Evolutionary conservation across 2,797 vertebrate genomes (phyloP), one percentile per base, ranked within the genome.

Genomic region (Anas capensis): DNA sequence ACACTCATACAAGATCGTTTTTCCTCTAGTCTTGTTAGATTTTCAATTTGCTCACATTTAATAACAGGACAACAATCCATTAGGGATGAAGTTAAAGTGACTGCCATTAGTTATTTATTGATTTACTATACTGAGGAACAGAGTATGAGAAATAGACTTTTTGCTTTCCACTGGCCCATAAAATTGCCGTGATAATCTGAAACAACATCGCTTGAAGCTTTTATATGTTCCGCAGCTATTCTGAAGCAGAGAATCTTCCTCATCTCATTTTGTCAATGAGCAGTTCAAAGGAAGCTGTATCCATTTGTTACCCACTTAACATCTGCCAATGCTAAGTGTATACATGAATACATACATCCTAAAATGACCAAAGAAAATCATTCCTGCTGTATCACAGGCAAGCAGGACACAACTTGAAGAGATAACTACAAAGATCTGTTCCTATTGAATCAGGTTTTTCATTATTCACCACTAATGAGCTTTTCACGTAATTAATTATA

Each of bases 31-130:
- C 58, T 17, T 15, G 65, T 26, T 64, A 44, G 66, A 27, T 75
- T 38, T 84, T 75, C 78, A 48, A 15, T 76, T 46, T 73, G 51
- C 65, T 4, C 69, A 18, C 34, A 1, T 68, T 90, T 92, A 77
- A 68, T 53, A 53, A 53, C 24, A 65, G 57, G 62, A 60, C 60
- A 69, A 60, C 58, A 79, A 86, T 77, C 53, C 88, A 53, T 65
- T 42, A 78, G 57, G 33, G 40, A 51, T 10, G 11, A 58, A 77
- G 34, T 53, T 69, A 51, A 85, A 92, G 23, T 0, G 2, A 36
- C 21, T 65, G 53, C 72, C 64, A 73, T 90, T 26, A 85, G 66
- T 84, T 73, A 75, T 6, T 56, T 82, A 96, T 95, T 82, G 96
- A 95, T 97, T 87, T 84, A 44, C 66, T 66, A 40, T 18, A 40